These are phyloP conservation scores for Drosophila azteca DNA, from an alignment of 1,140 invertebrate genomes.

Conservation along the genomic window DNA sequence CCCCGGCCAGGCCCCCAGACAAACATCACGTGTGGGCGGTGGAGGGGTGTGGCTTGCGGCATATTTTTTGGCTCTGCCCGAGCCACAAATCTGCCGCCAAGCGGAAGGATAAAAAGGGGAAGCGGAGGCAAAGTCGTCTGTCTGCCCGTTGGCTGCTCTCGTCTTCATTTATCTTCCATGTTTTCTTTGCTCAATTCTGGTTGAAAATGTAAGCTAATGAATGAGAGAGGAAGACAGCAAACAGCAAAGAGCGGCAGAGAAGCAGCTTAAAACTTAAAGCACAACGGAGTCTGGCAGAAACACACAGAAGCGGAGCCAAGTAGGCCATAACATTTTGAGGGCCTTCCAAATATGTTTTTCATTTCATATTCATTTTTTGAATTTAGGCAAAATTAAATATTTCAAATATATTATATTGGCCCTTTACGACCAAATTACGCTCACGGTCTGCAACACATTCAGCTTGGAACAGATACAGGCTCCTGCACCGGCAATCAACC, in stretches of 20 bases:
- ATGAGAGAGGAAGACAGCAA: conserved; percentile 1
- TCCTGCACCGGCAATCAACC: too few relatives aligned
- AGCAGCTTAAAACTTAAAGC: conserved; percentile 30
- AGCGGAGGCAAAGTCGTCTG: conserved; percentile 1
- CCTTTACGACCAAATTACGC: conserved; percentile 31
- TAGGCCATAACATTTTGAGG: not conserved
- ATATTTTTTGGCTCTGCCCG: conserved; percentile 61
- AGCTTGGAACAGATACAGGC: not conserved
- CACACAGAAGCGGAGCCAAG: not conserved
- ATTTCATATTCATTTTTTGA: not conserved
- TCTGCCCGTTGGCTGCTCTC: conserved; percentile 19
- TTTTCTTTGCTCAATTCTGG: conserved; percentile 47
- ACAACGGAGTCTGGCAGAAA: too few relatives aligned
- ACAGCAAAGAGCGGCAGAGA: not conserved
- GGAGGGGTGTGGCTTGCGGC: conserved; percentile 39
- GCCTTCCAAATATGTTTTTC: not conserved
- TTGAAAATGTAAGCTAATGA: conserved; percentile 8
- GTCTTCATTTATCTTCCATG: conserved; percentile 40
- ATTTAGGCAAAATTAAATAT: conserved; percentile 23
- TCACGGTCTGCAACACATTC: conserved; percentile 34
- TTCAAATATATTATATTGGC: conserved; percentile 31
- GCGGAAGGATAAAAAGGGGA: conserved; percentile 52
- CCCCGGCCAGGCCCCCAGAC: conserved; percentile 20
- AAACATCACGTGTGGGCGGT: conserved; percentile 44
- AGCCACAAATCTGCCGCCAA: conserved; percentile 54